These are phyloP conservation scores for Pelusios castaneus DNA, from an alignment of 2,113 vertebrate species.

Conservation along the genomic window DNA sequence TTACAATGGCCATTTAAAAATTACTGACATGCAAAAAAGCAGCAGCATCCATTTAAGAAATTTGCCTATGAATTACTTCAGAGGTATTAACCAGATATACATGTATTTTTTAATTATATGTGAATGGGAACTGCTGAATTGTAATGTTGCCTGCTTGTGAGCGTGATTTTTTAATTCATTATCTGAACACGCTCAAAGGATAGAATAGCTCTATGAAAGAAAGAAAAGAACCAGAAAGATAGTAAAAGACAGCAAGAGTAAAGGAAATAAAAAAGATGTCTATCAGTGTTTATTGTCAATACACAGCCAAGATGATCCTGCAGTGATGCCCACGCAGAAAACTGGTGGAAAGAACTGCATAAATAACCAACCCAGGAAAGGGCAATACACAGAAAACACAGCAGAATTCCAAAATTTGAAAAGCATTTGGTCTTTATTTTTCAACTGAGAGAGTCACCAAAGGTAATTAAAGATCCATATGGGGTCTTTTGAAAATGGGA, in stretches of 20 bases:
- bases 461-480: neutral
- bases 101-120: neutral
- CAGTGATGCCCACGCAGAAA: neutral
- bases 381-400: rapidly evolving
- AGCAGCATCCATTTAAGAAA: conserved; percentile 21
- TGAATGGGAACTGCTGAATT: neutral
- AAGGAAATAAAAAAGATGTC: neutral
- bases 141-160: neutral
- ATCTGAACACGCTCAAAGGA: neutral
- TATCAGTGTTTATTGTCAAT: neutral
- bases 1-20: conserved; percentile 24
- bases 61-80: conserved; percentile 4
- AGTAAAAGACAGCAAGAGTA: neutral
- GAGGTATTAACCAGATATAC: neutral
- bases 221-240: neutral
- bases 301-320: neutral
- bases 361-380: neutral
- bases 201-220: neutral
- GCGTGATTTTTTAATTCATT: neutral
- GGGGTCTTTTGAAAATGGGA: neutral
- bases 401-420: neutral
- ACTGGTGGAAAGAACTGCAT: neutral
- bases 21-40: conserved; percentile 24
- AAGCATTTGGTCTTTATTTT: neutral
- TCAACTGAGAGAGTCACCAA: neutral